These are phyloP conservation scores for Achlya flavicornis DNA, from an alignment of 2,888 invertebrate genomes.

Conservation along the genomic window DNA sequence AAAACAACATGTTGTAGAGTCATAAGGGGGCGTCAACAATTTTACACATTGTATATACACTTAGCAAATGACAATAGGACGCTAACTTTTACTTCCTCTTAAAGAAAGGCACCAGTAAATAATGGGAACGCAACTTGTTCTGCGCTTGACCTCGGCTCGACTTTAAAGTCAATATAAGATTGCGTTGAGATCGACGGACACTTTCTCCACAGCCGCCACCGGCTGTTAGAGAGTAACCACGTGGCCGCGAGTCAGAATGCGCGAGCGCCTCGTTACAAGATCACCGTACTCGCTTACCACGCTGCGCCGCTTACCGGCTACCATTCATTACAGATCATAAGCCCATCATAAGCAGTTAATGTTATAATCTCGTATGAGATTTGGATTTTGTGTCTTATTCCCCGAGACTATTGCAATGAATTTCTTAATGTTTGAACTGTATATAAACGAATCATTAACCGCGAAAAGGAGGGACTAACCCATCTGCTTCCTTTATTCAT, in stretches of 20 bases:
- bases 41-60: conserved; percentile 18
- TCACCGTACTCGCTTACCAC: not conserved
- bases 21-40: conserved; percentile 16
- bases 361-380: too few relatives aligned
- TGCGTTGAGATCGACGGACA: conserved; percentile 57
- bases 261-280: conserved; percentile 20
- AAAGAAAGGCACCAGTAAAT: conserved; percentile 52
- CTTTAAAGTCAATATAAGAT: conserved; percentile 55
- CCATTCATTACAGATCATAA: not conserved
- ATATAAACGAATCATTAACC: too few relatives aligned
- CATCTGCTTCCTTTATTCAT: too few relatives aligned
- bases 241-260: conserved; percentile 28
- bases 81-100: conserved; percentile 69
- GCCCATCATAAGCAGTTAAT: not conserved
- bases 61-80: conserved; percentile 26
- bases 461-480: too few relatives aligned
- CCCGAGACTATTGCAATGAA: too few relatives aligned
- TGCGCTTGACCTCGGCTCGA: conserved; percentile 66
- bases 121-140: conserved; percentile 68
- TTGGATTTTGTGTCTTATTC: not conserved
- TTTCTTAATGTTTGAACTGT: too few relatives aligned
- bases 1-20: conserved; percentile 7
- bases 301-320: not conserved
- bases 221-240: conserved; percentile 36
- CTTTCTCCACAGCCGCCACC: conserved; percentile 61